Conservation (phyloP, 2,797 vertebrate species). For the Chiroxiphia lanceolata region DNA sequence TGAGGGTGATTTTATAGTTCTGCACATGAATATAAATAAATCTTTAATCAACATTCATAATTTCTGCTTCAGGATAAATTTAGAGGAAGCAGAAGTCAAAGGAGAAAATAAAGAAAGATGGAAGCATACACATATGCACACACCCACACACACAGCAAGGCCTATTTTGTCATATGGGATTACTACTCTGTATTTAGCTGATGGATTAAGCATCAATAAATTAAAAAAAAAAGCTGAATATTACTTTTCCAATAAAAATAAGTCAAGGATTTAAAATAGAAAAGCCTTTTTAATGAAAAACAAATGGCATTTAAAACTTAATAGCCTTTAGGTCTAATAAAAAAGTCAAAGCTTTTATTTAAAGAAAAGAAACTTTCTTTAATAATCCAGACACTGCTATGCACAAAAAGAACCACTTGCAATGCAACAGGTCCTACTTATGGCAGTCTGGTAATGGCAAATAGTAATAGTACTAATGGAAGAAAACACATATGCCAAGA, state of each 20-base stretch:
- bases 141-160: neutral
- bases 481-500: neutral
- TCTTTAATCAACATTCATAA: neutral
- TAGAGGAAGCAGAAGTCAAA: neutral
- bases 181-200: neutral
- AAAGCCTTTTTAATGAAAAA: constrained; percentile 65
- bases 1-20: neutral
- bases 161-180: neutral
- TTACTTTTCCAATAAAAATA: constrained; percentile 41
- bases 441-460: neutral
- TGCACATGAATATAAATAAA: neutral
- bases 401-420: neutral
- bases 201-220: neutral
- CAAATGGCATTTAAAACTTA: constrained; percentile 64
- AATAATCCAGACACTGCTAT: neutral
- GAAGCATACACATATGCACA: neutral
- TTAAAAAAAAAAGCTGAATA: neutral
- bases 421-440: neutral
- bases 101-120: neutral
- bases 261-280: constrained; percentile 36
- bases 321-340: constrained; percentile 33
- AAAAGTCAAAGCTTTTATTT: constrained; percentile 36
- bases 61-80: neutral
- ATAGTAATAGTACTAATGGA: neutral
- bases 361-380: neutral